Base-by-base conservation (phyloP, 2,797 vertebrate species). In the Semotilus atromaculatus region DNA sequence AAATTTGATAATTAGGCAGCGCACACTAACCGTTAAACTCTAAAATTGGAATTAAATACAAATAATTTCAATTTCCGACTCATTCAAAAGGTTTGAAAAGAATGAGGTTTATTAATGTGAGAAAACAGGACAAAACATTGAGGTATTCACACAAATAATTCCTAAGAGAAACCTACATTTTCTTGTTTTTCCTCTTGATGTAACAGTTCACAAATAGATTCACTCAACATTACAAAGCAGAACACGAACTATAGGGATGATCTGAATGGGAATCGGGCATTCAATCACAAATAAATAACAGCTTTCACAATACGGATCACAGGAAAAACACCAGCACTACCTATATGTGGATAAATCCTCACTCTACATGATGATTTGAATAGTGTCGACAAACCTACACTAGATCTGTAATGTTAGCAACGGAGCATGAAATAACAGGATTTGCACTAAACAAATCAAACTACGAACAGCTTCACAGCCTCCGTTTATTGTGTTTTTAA, bases 41-140 rank as follows among this genome's bases (percentile, higher is more conserved):
- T 51, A 21, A 19, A 16, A 4, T 48, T 31, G 29, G n/a, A n/a
- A n/a, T n/a, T n/a, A n/a, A n/a, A n/a, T n/a, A 48, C 9, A 5
- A 74, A 51, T 19, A 7, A 73, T 58, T 60, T 77, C 23, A 60
- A 38, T 10, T 5, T 34, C 29, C 19, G 4, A 14, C 45, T 13
- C 21, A 18, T 55, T 60, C 48, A 21, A 16, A 71, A 21, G 36
- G 31, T 60, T 66, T 1, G 23, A 43, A 66, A 83, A 74, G n/a
- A 40, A 58, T 16, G 9, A 43, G 31, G 38, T 88, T 86, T 89
- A 88, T 83, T 88, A 75, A 62, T 81, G n/a, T 77, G 16, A 86
- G 82, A 81, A 86, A 84, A 85, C n/a, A 14, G 60, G 14, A 26
- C 53, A 45, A 31, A 64, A 31, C 21, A 40, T 19, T 11, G 3